These are phyloP conservation scores for Thysanoteuthis rhombus DNA, from an alignment of 2,888 invertebrate genomes.

Conservation along the genomic window DNA sequence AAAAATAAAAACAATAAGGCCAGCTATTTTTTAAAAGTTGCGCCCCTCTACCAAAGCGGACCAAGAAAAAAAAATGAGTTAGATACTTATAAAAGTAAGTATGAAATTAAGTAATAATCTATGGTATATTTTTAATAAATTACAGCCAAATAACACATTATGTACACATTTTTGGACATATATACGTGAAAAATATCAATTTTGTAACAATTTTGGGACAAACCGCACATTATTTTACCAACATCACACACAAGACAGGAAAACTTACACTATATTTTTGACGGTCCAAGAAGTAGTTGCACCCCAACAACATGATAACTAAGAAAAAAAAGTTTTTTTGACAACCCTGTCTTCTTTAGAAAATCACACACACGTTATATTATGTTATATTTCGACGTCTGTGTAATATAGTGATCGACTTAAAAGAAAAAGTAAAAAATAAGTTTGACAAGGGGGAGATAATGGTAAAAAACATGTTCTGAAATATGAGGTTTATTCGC, in stretches of 20 bases:
- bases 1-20: neutral
- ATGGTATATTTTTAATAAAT: too few species aligned
- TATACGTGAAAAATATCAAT: neutral
- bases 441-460: slow-evolving; percentile 12
- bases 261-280: neutral
- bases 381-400: neutral
- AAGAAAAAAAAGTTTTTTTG: neutral
- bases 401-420: neutral
- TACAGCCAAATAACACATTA: too few species aligned
- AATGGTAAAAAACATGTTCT: neutral
- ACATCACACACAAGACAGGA: neutral
- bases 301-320: neutral
- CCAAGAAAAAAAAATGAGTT: neutral
- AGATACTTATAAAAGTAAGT: too few species aligned
- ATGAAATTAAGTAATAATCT: neutral
- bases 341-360: neutral
- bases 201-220: neutral
- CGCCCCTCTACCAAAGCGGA: neutral
- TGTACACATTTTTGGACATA: neutral
- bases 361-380: neutral
- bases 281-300: neutral
- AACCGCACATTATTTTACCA: neutral
- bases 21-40: neutral
- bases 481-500: neutral
- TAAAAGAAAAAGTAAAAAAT: neutral